A percentile compares a stretch with the other conserved stretches of the same genome.
Evolutionary conservation across 2,888 invertebrate genomes (phyloP).

Genomic region (Arenicola marina): DNA sequence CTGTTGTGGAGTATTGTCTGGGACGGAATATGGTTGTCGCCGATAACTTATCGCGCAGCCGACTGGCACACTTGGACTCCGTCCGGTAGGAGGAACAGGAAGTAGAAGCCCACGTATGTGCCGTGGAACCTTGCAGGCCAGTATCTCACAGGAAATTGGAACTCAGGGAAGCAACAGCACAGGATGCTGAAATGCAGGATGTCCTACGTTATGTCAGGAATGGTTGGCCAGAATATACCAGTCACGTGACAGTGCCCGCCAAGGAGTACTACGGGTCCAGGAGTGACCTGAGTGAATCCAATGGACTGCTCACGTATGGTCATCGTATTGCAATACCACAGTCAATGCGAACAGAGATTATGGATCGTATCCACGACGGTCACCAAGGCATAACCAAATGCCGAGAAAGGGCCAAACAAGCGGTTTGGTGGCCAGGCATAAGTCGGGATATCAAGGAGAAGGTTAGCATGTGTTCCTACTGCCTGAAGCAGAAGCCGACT

Average conservation of each 20-base stretch:
- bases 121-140: no score
- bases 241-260: background rate
- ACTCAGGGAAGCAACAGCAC: background rate
- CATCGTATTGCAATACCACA: constrained; percentile 4
- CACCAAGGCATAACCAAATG: constrained; percentile 17
- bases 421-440: constrained; percentile 33
- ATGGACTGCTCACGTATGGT: constrained; percentile 2
- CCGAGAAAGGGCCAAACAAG: constrained; percentile 1
- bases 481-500: constrained; percentile 19
- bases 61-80: background rate
- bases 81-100: no score
- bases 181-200: background rate
- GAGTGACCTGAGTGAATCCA: background rate
- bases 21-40: constrained; percentile 7
- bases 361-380: constrained; percentile 29
- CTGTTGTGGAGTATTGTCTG: constrained; percentile 4
- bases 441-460: constrained; percentile 14
- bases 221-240: constrained; percentile 8
- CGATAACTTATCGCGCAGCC: constrained; percentile 6
- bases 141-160: background rate
- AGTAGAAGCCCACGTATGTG: no score
- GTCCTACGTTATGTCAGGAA: background rate
- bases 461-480: constrained; percentile 20
- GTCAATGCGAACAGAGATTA: constrained; percentile 14
- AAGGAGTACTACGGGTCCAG: background rate